Evolutionary conservation across 2,888 invertebrate genomes (phyloP).

Genomic region (Cephalotes varians): DNA sequence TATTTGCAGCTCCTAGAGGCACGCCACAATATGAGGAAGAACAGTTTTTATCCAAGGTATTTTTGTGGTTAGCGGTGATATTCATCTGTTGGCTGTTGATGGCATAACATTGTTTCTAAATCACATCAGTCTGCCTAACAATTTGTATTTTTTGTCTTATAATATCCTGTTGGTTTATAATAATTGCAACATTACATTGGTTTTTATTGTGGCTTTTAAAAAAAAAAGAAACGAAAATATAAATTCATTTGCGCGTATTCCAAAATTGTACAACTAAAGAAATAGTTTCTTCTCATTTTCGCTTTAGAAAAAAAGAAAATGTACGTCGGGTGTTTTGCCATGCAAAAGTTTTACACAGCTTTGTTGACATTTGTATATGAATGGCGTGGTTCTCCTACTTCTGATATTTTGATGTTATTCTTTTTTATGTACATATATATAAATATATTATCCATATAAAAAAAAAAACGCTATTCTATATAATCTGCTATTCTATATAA

Average conservation of each 20-base stretch:
- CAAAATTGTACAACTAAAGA: not conserved
- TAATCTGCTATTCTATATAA: constrained; percentile 59
- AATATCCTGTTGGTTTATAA: constrained; percentile 59
- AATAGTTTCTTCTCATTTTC: not conserved
- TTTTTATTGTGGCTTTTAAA: constrained; percentile 57
- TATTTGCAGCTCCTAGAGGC: constrained; percentile 90
- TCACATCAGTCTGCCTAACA: constrained; percentile 55
- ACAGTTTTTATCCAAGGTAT: constrained; percentile 96
- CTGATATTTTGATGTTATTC: constrained; percentile 24
- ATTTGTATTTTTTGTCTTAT: constrained; percentile 64
- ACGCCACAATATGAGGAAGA: constrained; percentile 96
- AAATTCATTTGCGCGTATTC: not conserved
- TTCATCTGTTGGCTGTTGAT: constrained; percentile 97
- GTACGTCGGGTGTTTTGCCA: not conserved
- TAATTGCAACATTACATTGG: constrained; percentile 61
- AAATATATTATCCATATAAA: constrained; percentile 63
- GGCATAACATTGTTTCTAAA: constrained; percentile 88
- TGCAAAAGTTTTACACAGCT: not conserved
- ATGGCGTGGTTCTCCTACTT: constrained; percentile 36
- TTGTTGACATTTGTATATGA: not conserved
- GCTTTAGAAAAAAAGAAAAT: not conserved
- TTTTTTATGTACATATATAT: constrained; percentile 65
- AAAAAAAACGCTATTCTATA: not conserved
- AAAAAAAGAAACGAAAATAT: constrained; percentile 20
- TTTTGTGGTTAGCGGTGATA: constrained; percentile 96